Percentiles rank a stretch among this genome's conserved stretches.
Evolutionary conservation across 1,140 invertebrate species (phyloP).

Genomic region (Globodera ellingtonae): DNA sequence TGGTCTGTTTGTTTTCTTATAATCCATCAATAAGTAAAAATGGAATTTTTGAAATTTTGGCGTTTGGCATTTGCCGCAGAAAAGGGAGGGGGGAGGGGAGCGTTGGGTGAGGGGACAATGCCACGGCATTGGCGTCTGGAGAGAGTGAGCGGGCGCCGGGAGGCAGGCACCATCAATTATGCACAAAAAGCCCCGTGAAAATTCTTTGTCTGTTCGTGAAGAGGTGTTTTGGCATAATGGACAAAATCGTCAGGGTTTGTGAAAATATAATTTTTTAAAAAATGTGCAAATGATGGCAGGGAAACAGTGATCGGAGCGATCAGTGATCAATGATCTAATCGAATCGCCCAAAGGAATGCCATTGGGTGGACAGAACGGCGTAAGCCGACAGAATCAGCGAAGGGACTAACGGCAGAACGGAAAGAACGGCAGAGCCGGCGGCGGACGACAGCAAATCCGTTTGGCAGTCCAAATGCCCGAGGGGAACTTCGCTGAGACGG

Average conservation of each 20-base stretch:
- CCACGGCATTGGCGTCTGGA: no score
- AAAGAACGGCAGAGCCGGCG: background rate
- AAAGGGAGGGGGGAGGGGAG: no score
- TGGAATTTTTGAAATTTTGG: no score
- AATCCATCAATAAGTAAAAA: no score
- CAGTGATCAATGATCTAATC: background rate
- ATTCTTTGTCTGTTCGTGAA: background rate
- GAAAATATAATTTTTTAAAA: no score
- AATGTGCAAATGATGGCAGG: no score
- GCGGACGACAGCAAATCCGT: constrained; percentile 19
- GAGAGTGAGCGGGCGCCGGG: no score
- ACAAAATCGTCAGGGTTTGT: no score
- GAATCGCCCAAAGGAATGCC: background rate
- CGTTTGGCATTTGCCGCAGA: background rate
- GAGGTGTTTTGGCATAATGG: background rate
- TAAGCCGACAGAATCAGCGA: background rate
- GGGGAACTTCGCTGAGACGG: constrained; percentile 57
- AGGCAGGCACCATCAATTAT: background rate
- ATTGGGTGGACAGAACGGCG: background rate
- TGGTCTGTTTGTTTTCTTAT: no score
- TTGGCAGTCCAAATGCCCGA: constrained; percentile 54
- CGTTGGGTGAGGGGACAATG: background rate
- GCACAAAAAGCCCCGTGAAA: background rate
- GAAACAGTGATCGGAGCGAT: background rate
- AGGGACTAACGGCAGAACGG: background rate